Conservation (phyloP, 2,888 invertebrate genomes). For the Empis stercorea region DNA sequence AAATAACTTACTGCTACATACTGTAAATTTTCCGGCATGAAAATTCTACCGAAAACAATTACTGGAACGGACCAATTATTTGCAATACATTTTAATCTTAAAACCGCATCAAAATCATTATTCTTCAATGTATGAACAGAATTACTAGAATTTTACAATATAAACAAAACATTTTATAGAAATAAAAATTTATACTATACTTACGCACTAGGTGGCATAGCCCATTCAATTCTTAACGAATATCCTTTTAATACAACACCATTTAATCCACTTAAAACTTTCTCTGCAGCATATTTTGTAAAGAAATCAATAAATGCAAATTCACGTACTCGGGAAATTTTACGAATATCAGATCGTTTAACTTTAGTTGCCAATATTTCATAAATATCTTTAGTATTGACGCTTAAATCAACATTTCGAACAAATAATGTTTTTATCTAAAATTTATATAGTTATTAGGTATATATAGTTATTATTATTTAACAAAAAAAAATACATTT, state of each 20-base stretch:
- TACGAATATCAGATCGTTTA: constrained; percentile 18
- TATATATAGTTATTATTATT: background rate
- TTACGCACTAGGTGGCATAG: constrained; percentile 23
- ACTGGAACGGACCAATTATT: constrained; percentile 24
- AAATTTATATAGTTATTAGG: background rate
- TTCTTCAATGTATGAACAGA: constrained; percentile 21
- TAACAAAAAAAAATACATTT: constrained; percentile 3
- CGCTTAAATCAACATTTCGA: constrained; percentile 22
- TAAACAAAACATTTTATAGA: background rate
- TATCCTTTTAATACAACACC: constrained; percentile 16
- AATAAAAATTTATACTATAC: constrained; percentile 2
- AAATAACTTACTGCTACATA: constrained; percentile 18
- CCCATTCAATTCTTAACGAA: constrained; percentile 22
- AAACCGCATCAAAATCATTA: constrained; percentile 22
- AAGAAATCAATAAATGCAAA: constrained; percentile 25
- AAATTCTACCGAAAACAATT: constrained; percentile 23
- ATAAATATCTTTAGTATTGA: constrained; percentile 20
- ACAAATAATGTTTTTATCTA: constrained; percentile 25
- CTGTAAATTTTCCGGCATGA: constrained; percentile 16
- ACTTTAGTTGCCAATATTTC: constrained; percentile 17
- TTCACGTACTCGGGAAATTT: constrained; percentile 22
- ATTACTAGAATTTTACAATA: constrained; percentile 16
- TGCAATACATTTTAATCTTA: constrained; percentile 25
- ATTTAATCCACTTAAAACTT: constrained; percentile 18
- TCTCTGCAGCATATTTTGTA: constrained; percentile 20